phyloP scores from a whole-genome alignment of 1,140 invertebrate species.

The Achroia grisella region DNA sequence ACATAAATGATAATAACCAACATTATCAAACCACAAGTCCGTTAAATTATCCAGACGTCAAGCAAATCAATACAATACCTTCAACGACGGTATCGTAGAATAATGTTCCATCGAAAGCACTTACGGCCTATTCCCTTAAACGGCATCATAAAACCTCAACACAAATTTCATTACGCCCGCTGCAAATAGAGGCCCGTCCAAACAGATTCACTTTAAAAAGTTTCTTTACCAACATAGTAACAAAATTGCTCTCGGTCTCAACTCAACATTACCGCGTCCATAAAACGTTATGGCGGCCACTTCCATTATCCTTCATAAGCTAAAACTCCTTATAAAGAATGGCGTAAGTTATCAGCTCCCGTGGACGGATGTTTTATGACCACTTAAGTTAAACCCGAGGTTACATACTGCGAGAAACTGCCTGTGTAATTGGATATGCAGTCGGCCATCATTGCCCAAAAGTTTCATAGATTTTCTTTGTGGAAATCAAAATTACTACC shows the following conservation, averaged over 20 bases:
- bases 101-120: background rate
- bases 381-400: constrained; percentile 29
- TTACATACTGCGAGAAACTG: background rate
- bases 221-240: constrained; percentile 44
- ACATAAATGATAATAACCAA: no score
- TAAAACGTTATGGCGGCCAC: constrained; percentile 38
- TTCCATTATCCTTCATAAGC: constrained; percentile 55
- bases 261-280: constrained; percentile 19
- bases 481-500: no score
- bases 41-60: background rate
- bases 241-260: constrained; percentile 22
- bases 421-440: constrained; percentile 22
- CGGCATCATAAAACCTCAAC: constrained; percentile 22
- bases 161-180: constrained; percentile 11
- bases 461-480: no score
- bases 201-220: constrained; percentile 17
- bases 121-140: constrained; percentile 15
- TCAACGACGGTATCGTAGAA: background rate
- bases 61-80: background rate
- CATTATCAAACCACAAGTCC: background rate
- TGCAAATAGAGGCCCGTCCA: constrained; percentile 3
- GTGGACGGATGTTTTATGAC: constrained; percentile 26
- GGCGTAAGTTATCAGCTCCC: constrained; percentile 33
- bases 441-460: no score
- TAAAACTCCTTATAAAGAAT: constrained; percentile 35